Evolutionary conservation across 2,888 invertebrate species (phyloP), one percentile per base, ranked within the genome.

Genomic region (Leucania comma): DNA sequence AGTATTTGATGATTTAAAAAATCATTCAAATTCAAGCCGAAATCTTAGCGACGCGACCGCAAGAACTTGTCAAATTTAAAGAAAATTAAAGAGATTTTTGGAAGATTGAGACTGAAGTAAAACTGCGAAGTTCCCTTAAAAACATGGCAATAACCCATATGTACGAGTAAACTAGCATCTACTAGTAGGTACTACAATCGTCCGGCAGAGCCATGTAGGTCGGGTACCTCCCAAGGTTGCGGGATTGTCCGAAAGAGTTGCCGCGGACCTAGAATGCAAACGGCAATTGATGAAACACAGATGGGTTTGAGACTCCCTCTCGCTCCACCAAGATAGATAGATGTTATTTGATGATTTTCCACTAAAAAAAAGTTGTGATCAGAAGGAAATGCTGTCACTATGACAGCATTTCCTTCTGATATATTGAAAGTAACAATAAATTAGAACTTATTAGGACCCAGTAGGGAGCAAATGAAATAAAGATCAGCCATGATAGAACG

Each of bases 401-500:
- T 26, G 22, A 6, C 14, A 29, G 51, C 22, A 42, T 42, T 53
- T 42, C 0, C 20, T 29, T 54, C 22, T 24, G 12, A 46, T 46
- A 14, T 17, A 24, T 42, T 65, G 32, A 42, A 56, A 54, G 24
- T 38, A 56, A 32, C 6, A 12, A 5, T 57, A 50, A 42, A 42
- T 20, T 51, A 24, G 6, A 26, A 57, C 32, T 14, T 4, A 42
- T 9, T 54, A 42, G 3, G 17, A n/a, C 50, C 4, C 42, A 57
- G 72, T 42, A 57, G 56, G 72, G 48, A 42, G n/a, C 1, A n/a
- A n/a, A 35, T 20, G 12, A 48, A 32, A 71, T 22, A 14, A 46
- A 29, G 14, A 46, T 65, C 24, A 38, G 14, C 3, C 35, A 69
- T 26, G 14, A 57, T 42, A 57, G 3, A 50, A 10, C 17, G 2